These are phyloP conservation scores for Spicauda simplicius DNA, from an alignment of 2,888 invertebrate species.

Conservation along the genomic window DNA sequence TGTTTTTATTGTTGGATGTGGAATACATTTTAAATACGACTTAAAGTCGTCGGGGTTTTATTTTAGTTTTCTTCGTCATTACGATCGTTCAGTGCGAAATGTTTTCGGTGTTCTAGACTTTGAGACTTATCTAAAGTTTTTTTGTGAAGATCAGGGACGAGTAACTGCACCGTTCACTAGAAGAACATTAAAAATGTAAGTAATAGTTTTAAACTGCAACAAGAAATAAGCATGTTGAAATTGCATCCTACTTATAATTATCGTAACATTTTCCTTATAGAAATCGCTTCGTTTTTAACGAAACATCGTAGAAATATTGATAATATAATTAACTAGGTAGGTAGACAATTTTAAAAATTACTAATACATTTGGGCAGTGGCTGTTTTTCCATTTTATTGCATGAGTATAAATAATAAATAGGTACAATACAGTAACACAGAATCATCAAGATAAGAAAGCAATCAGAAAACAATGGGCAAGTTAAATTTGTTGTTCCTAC, in stretches of 20 bases:
- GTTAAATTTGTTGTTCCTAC: not conserved
- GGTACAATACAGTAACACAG: not conserved
- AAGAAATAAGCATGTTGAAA: slow-evolving; percentile 7
- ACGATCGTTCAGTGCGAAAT: slow-evolving; percentile 13
- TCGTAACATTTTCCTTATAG: not conserved
- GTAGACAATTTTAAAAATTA: not conserved
- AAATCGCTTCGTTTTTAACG: not conserved
- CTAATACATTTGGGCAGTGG: not conserved
- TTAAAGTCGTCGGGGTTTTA: not conserved
- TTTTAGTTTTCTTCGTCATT: slow-evolving; percentile 2
- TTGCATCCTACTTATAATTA: not conserved
- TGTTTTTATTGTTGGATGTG: not conserved
- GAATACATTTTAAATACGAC: slow-evolving; percentile 1
- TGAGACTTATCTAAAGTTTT: slow-evolving; percentile 4
- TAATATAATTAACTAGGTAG: not conserved
- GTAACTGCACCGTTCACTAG: not conserved
- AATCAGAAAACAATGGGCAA: slow-evolving; percentile 14
- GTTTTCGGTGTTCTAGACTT: slow-evolving; percentile 27
- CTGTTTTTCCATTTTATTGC: not conserved
- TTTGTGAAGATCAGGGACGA: slow-evolving; percentile 32
- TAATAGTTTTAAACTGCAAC: not conserved
- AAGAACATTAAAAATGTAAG: slow-evolving; percentile 24
- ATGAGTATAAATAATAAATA: slow-evolving; percentile 3
- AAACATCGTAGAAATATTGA: not conserved
- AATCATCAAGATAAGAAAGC: not conserved